Base-by-base conservation (phyloP, 2,797 vertebrate species). In the Selene dorsalis region DNA sequence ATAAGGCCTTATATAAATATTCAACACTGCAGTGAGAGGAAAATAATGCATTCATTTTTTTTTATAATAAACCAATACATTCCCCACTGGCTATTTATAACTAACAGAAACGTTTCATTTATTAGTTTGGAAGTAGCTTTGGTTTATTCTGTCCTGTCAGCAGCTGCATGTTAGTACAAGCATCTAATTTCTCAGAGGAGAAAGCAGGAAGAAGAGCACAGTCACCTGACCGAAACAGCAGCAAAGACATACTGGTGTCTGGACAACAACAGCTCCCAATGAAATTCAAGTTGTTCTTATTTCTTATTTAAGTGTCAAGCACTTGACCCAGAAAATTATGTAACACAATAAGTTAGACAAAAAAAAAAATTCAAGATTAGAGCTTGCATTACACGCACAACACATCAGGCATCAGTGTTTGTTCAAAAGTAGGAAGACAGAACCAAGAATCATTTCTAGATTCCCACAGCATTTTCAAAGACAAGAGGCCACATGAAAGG, bases 211-310 rank as follows among this genome's bases (percentile, higher is more conserved):
- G 81, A 62, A 16, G 45, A 58, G 55, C 20, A 13, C 18, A 50
- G 77, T 88, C 86, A 89, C 71, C 73, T 91, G 88, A 91, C 58
- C 1, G 18, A 75, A 85, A 77, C 20, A 3, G 20, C 32, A 66
- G 78, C 65, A 22, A 59, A 74, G 20, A 64, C 43, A 63, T 12
- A 50, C 10, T 39, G 69, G 38, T 0, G 11, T 39, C 41, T 59
- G 63, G 41, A 68, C 38, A 67, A 59, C 22, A 75, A 64, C 26
- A 17, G 14, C 22, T 43, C 32, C 6, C 18, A 64, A 43, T 32
- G 0, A 60, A 66, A 74, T 28, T 30, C 1, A 47, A 30, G 4
- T 12, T 26, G 13, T 47, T 69, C 28, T 50, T 28, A 45, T 39
- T n/a, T n/a, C n/a, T n/a, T n/a, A n/a, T 64, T n/a, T 35, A 39